Evolutionary conservation across 1,140 invertebrate species (phyloP).

Genomic region (Trichomalopsis sarcophagae): DNA sequence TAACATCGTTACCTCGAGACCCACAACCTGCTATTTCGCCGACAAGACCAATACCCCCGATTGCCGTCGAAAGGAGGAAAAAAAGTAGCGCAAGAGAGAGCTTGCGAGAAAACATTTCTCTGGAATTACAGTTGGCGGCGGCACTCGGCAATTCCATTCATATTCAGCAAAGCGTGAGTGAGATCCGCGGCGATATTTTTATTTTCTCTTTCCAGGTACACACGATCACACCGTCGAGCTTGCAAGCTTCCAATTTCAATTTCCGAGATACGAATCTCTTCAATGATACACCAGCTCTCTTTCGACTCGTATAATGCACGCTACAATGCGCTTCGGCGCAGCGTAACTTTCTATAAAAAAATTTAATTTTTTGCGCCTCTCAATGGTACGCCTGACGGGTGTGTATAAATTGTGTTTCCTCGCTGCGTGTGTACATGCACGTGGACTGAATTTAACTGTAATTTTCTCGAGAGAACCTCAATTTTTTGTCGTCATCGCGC

Average conservation of each 20-base stretch:
- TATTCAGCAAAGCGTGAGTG: neutral
- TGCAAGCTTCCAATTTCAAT: neutral
- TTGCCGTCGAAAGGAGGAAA: neutral
- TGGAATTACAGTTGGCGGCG: neutral
- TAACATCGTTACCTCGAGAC: neutral
- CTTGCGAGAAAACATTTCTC: neutral
- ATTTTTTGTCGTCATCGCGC: conserved; percentile 18
- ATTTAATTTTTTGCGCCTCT: neutral
- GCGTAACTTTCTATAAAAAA: conserved; percentile 16
- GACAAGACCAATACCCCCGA: neutral
- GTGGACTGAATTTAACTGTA: conserved; percentile 19
- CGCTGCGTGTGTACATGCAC: too few relatives aligned
- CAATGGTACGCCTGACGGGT: neutral
- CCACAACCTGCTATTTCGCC: neutral
- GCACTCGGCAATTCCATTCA: neutral
- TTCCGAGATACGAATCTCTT: neutral
- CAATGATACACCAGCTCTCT: too few relatives aligned
- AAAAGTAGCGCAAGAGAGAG: neutral
- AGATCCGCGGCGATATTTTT: neutral
- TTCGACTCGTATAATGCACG: too few relatives aligned
- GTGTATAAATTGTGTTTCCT: neutral
- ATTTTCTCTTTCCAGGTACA: neutral
- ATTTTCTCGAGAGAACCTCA: neutral
- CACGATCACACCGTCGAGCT: neutral
- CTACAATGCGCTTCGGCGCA: neutral